Percentiles rank a stretch among this genome's conserved stretches.
Evolutionary conservation across 2,797 vertebrate species (phyloP).

Genomic region (Enteromius viviparus): DNA sequence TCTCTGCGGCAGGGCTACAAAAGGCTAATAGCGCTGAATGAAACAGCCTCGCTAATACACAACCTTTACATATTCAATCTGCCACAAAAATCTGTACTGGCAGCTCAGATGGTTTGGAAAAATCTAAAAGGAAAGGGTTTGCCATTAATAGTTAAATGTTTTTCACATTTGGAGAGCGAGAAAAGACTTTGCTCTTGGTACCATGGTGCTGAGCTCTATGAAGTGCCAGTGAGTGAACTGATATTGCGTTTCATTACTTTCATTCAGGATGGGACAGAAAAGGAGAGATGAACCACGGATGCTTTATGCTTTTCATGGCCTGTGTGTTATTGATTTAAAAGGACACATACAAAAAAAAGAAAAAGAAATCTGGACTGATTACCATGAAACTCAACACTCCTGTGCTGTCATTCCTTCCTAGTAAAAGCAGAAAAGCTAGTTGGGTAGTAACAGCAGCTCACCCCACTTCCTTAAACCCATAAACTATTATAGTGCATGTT

Average conservation of each 20-base stretch:
- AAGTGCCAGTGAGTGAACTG: conserved; percentile 31
- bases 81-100: conserved; percentile 64
- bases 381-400: not conserved
- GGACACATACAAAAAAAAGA: not conserved
- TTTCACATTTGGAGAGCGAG: conserved; percentile 68
- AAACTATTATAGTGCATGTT: not conserved
- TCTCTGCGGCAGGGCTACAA: conserved; percentile 52
- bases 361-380: not conserved
- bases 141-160: conserved; percentile 73
- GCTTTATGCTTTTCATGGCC: not conserved
- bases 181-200: conserved; percentile 32
- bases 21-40: conserved; percentile 61
- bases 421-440: not conserved
- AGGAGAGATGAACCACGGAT: conserved; percentile 23
- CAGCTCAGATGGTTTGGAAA: conserved; percentile 67
- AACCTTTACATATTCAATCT: conserved; percentile 59
- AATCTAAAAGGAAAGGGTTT: conserved; percentile 60
- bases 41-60: conserved; percentile 62
- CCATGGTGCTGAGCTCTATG: conserved; percentile 36
- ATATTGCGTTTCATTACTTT: conserved; percentile 47
- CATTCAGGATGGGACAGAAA: conserved; percentile 11
- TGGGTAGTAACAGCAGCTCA: not conserved
- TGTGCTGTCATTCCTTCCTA: not conserved
- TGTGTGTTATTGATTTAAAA: conserved; percentile 26
- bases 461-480: not conserved